These are phyloP conservation scores for Montipora capitata DNA, from an alignment of 92 coral and sea anemone species.

Conservation along the genomic window DNA sequence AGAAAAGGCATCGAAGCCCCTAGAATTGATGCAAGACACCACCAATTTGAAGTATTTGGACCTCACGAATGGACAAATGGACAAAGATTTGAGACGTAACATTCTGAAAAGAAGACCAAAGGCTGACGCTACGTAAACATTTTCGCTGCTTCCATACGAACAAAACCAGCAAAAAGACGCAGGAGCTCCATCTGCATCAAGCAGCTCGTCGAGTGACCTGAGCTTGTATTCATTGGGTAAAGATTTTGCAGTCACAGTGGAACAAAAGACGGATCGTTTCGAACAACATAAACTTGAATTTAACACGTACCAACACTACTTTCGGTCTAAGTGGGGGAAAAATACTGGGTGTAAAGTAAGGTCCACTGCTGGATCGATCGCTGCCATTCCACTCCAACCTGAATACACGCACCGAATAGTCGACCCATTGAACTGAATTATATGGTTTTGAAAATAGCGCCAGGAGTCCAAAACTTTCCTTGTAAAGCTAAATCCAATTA, in stretches of 20 bases:
- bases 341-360: background rate
- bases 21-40: background rate
- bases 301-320: conserved; percentile 22
- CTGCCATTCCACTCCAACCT: too few species aligned
- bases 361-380: too few species aligned
- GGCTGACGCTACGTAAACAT: conserved; percentile 31
- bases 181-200: conserved; percentile 7
- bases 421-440: too few species aligned
- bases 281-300: conserved; percentile 28
- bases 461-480: background rate
- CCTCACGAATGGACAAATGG: background rate
- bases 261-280: conserved; percentile 25
- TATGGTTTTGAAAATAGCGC: background rate
- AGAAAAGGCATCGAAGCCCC: background rate
- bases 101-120: conserved; percentile 26
- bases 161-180: conserved; percentile 45
- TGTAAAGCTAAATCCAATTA: conserved; percentile 1
- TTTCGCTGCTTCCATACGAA: background rate
- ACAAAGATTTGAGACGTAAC: background rate
- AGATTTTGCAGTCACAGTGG: background rate
- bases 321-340: background rate
- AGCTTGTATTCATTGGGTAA: conserved; percentile 30
- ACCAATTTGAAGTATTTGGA: background rate
- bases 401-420: too few species aligned
- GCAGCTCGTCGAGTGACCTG: background rate